Evolutionary conservation across 2,797 vertebrate species (phyloP), one percentile per base, ranked within the genome.

Genomic region (Bufotes viridis): DNA sequence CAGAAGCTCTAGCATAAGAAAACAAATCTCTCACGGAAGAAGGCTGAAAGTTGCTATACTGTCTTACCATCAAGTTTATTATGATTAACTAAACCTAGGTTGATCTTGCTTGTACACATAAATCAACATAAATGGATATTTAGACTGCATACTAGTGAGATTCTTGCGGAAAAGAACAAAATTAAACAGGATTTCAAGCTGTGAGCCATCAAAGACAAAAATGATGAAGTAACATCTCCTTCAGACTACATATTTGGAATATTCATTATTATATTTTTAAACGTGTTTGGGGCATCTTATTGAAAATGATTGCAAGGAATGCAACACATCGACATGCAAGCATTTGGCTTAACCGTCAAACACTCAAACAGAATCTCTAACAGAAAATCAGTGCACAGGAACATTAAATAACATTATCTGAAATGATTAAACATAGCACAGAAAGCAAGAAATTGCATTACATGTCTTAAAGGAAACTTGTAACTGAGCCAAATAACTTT

Each of bases 91-190:
- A 90, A 91, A 91, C 81, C 60, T 82, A 79, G 87, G 80, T 84
- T 76, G 78, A 90, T 90, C 83, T 90, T 84, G 87, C 67, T 75
- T 92, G 89, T 82, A 91, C 82, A 90, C 72, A 91, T 91, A 91
- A 91, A 93, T 91, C 87, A 94, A 90, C 88, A 90, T 63, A 92
- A 92, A 79, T 82, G 84, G 74, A 92, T 92, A 84, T 87, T 92
- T 89, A 92, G 57, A 91, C 74, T 90, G 87, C 92, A 51, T 83
- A 90, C 75, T 91, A 91, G 74, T 91, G 90, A 91, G 80, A 90
- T 78, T 92, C 86, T 78, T 70, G 80, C 82, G 74, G 42, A 26
- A 90, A 89, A 90, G 90, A 93, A 93, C 85, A 91, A 89, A 93
- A 93, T 92, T 93, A 91, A 53, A 90, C 87, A 93, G 90, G 88